phyloP scores from a whole-genome alignment of 2,113 vertebrate genomes.

The Platysteira castanea region DNA sequence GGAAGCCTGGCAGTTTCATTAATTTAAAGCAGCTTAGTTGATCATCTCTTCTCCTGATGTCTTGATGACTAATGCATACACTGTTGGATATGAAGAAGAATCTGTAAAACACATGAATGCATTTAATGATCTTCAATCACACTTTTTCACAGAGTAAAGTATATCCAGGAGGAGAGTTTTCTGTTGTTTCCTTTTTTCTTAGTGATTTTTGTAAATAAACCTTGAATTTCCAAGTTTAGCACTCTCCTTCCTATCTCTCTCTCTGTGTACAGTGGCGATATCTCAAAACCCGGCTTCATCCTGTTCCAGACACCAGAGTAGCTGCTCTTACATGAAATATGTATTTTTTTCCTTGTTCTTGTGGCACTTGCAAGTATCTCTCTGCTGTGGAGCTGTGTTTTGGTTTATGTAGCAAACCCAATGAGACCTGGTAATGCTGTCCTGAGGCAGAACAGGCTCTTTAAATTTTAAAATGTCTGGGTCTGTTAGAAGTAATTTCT shows the following conservation, averaged over 20 bases:
- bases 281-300: neutral
- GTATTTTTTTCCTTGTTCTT: neutral
- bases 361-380: neutral
- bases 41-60: neutral
- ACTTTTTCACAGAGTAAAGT: neutral
- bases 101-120: conserved; percentile 11
- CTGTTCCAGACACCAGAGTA: neutral
- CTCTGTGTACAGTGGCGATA: neutral
- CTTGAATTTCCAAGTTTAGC: conserved; percentile 41
- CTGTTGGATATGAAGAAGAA: neutral
- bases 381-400: neutral
- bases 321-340: neutral
- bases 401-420: neutral
- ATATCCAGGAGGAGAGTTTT: neutral
- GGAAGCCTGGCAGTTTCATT: neutral
- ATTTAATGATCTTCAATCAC: neutral
- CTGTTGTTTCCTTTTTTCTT: neutral
- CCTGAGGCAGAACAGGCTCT: neutral
- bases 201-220: conserved; percentile 68
- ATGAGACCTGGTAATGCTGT: accelerated
- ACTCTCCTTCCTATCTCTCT: neutral
- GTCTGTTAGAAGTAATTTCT: neutral
- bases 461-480: neutral
- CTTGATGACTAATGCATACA: neutral
- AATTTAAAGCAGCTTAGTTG: neutral